Percentiles rank a stretch among this genome's conserved stretches.
These are phyloP conservation scores for Centropristis striata DNA, from an alignment of 2,113 vertebrate genomes.

Conservation along the genomic window DNA sequence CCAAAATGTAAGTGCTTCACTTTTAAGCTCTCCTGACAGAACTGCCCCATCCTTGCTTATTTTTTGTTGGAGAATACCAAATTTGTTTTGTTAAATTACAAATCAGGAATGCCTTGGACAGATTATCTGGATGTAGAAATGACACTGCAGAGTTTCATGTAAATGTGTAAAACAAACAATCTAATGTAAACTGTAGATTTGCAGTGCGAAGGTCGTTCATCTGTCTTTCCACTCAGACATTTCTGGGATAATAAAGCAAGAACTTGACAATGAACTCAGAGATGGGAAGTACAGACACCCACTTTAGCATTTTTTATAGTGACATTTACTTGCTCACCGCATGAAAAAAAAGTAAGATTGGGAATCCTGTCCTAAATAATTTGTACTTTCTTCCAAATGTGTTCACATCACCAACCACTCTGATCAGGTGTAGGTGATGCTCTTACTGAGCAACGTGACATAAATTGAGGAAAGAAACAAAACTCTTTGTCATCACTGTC, in stretches of 20 bases:
- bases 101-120: not conserved
- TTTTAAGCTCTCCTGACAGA: not conserved
- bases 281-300: constrained; percentile 10
- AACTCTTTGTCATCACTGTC: constrained; percentile 22
- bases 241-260: constrained; percentile 14
- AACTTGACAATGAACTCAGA: constrained; percentile 23
- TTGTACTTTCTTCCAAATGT: constrained; percentile 40
- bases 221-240: not conserved
- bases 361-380: constrained; percentile 35
- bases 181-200: constrained; percentile 7
- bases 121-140: not conserved
- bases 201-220: not conserved
- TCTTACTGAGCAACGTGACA: not conserved
- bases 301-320: constrained; percentile 20
- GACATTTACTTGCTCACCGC: constrained; percentile 23
- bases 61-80: not conserved
- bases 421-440: constrained; percentile 18
- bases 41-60: constrained; percentile 9
- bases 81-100: not conserved
- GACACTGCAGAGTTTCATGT: not conserved
- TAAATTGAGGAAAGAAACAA: constrained; percentile 21
- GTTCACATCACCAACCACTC: constrained; percentile 35
- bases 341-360: constrained; percentile 32
- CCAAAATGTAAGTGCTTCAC: not conserved
- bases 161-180: not conserved